phyloP scores from a whole-genome alignment of 37 sponge, comb jelly and placozoan species.

The Haliclona indistincta region DNA sequence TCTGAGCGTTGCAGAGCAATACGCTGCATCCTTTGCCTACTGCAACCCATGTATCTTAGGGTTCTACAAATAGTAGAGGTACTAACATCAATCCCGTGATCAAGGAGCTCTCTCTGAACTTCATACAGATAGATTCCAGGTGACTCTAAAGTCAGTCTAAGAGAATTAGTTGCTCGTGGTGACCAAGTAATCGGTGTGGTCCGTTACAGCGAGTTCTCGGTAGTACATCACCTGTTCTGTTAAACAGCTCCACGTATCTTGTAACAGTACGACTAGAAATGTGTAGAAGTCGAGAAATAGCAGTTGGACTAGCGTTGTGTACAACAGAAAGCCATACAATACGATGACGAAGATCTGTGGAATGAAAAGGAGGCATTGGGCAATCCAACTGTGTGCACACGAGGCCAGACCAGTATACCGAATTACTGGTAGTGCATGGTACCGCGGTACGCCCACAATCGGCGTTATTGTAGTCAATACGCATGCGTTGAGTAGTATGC shows the following conservation, averaged over 20 bases:
- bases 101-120: neutral
- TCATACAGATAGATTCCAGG: slow-evolving; percentile 43
- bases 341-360: slow-evolving; percentile 14
- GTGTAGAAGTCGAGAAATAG: neutral
- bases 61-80: slow-evolving; percentile 19
- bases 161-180: too few species aligned
- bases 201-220: neutral
- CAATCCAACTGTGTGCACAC: too few species aligned
- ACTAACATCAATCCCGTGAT: neutral
- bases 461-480: too few species aligned
- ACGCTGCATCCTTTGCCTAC: slow-evolving; percentile 16
- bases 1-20: slow-evolving; percentile 19
- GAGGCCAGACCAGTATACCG: neutral
- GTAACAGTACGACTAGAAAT: slow-evolving; percentile 14
- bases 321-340: slow-evolving; percentile 15
- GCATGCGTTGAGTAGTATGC: too few species aligned
- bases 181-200: too few species aligned
- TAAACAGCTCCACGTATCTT: slow-evolving; percentile 19
- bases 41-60: slow-evolving; percentile 29
- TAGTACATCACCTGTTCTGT: slow-evolving; percentile 19
- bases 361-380: slow-evolving; percentile 21
- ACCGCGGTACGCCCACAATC: too few species aligned
- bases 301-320: neutral
- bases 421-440: too few species aligned
- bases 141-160: slow-evolving; percentile 9